Percentiles rank a stretch among this genome's conserved stretches.
These are phyloP conservation scores for Silvanus unidentatus DNA, from an alignment of 2,888 invertebrate genomes.

Conservation along the genomic window DNA sequence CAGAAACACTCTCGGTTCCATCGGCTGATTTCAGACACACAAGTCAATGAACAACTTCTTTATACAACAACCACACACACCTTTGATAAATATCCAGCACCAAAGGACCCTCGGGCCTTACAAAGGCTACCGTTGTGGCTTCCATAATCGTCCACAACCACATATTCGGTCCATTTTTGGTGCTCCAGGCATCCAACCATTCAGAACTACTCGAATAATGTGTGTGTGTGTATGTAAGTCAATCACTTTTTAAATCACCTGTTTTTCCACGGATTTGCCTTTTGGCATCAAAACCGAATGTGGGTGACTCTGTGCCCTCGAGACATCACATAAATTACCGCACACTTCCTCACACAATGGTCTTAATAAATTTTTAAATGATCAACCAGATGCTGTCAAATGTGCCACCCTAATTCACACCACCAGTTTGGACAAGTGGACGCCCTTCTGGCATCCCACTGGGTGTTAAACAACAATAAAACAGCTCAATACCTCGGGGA, in stretches of 20 bases:
- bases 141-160: constrained; percentile 1
- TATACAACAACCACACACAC: too few species aligned
- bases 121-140: constrained; percentile 12
- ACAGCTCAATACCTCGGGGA: constrained; percentile 4
- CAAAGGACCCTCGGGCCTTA: constrained; percentile 7
- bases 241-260: too few species aligned
- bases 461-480: constrained; percentile 18
- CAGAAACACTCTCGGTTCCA: too few species aligned
- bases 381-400: too few species aligned
- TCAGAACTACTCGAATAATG: too few species aligned
- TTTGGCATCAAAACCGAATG: too few species aligned
- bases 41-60: constrained; percentile 2
- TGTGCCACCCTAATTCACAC: constrained; percentile 5
- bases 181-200: constrained; percentile 3
- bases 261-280: too few species aligned
- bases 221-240: too few species aligned
- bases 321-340: too few species aligned
- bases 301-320: too few species aligned
- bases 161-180: not conserved
- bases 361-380: too few species aligned
- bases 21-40: not conserved
- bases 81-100: not conserved
- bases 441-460: constrained; percentile 20
- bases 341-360: too few species aligned
- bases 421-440: constrained; percentile 15